Conservation (phyloP, 2,797 vertebrate genomes). For the Sphenopsis melanotis region DNA sequence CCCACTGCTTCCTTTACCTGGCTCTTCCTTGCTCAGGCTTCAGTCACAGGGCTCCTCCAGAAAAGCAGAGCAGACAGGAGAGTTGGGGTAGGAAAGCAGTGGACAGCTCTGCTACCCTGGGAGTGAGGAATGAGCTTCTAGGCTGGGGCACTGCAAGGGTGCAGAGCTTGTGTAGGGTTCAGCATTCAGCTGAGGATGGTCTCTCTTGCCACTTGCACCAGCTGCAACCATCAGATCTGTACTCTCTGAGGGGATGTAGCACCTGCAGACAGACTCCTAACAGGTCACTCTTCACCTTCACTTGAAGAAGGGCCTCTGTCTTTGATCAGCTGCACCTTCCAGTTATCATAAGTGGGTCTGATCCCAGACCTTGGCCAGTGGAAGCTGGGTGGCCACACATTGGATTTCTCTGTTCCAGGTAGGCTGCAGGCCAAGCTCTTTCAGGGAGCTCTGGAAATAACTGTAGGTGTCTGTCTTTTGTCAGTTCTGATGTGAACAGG, state of each 20-base stretch:
- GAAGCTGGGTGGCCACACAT: not conserved
- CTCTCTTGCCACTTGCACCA: not conserved
- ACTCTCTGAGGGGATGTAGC: not conserved
- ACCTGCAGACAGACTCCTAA: not conserved
- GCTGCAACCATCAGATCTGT: not conserved
- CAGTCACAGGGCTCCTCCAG: not conserved
- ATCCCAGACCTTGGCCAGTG: not conserved
- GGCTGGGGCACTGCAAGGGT: not conserved
- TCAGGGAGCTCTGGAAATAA: not conserved
- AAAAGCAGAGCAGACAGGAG: not conserved
- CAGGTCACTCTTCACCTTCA: not conserved
- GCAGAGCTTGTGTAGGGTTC: not conserved
- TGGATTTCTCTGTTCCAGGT: not conserved
- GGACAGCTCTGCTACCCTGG: not conserved
- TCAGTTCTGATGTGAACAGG: not conserved
- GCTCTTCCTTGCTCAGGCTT: not conserved
- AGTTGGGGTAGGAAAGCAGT: not conserved
- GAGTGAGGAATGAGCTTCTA: not conserved
- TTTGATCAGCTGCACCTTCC: not conserved
- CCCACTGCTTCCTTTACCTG: not conserved
- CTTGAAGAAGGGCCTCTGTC: not conserved
- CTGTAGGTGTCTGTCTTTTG: conserved; percentile 5
- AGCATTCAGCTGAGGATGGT: not conserved
- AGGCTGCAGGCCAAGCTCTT: not conserved
- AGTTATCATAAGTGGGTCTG: not conserved